Evolutionary conservation across 1,140 invertebrate genomes (phyloP).

Genomic region (Drosophila micromelanica): DNA sequence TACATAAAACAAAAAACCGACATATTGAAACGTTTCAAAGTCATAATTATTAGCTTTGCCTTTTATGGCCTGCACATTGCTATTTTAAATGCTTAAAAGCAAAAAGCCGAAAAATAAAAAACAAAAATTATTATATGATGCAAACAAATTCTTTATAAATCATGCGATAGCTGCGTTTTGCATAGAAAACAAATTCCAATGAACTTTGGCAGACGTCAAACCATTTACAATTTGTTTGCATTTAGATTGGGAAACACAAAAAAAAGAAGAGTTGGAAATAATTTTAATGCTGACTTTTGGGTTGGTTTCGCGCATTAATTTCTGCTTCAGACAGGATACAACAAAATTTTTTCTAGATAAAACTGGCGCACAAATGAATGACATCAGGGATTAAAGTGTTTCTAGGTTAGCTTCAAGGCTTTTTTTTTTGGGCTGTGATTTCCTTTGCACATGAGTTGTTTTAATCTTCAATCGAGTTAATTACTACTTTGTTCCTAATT

Average conservation of each 20-base stretch:
- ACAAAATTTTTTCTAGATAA: slow-evolving; percentile 38
- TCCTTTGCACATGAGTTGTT: slow-evolving; percentile 32
- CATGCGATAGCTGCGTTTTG: slow-evolving; percentile 60
- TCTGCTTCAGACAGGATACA: slow-evolving; percentile 34
- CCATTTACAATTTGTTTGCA: slow-evolving; percentile 67
- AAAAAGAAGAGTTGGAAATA: slow-evolving; percentile 5
- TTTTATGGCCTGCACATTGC: slow-evolving; percentile 57
- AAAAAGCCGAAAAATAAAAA: slow-evolving; percentile 32
- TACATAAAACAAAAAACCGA: slow-evolving; percentile 30
- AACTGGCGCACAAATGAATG: slow-evolving; percentile 21
- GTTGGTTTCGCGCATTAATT: slow-evolving; percentile 39
- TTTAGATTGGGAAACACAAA: slow-evolving; percentile 30
- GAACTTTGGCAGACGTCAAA: slow-evolving; percentile 62
- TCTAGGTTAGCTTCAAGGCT: slow-evolving; percentile 56
- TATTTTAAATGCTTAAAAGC: slow-evolving; percentile 32
- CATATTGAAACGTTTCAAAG: slow-evolving; percentile 50
- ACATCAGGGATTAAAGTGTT: slow-evolving; percentile 29
- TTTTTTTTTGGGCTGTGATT: slow-evolving; percentile 1
- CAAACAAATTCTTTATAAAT: slow-evolving; percentile 71
- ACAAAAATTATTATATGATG: slow-evolving; percentile 22
- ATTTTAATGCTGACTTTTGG: slow-evolving; percentile 19
- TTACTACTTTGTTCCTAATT: slow-evolving; percentile 36
- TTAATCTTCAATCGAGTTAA: slow-evolving; percentile 24
- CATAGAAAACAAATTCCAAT: slow-evolving; percentile 55
- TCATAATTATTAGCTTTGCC: slow-evolving; percentile 75